phyloP scores from a whole-genome alignment of 2,113 vertebrate genomes.

The Rhabdomys dilectus region DNA sequence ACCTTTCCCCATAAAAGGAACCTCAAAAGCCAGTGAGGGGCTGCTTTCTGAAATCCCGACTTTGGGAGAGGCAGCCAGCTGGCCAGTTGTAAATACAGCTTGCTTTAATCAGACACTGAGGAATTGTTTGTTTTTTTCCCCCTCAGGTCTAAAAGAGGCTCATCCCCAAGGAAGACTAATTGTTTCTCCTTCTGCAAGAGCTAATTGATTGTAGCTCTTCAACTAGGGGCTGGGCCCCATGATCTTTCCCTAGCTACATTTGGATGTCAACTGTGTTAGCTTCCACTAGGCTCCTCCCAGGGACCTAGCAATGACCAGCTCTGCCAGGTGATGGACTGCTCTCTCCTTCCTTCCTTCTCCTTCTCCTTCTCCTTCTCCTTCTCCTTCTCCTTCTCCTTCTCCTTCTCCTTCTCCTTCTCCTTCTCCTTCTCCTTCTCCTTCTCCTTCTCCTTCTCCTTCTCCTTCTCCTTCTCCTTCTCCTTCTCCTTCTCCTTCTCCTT shows the following conservation, averaged over 20 bases:
- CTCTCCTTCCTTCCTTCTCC: too few relatives aligned
- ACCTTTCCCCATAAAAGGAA: not conserved
- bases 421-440: too few relatives aligned
- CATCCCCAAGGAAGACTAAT: not conserved
- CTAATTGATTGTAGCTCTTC: not conserved
- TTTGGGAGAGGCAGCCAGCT: not conserved
- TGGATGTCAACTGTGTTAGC: not conserved
- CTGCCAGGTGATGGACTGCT: too few relatives aligned
- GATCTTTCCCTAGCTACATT: not conserved
- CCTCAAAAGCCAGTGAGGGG: not conserved
- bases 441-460: too few relatives aligned
- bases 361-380: too few relatives aligned
- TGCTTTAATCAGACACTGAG: not conserved
- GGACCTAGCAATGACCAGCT: too few relatives aligned
- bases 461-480: too few relatives aligned
- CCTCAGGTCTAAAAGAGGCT: not conserved
- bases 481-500: too few relatives aligned
- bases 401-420: too few relatives aligned
- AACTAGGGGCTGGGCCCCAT: not conserved
- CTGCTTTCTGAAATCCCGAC: not conserved
- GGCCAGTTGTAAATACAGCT: not conserved
- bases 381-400: too few relatives aligned
- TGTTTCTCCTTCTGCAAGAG: not conserved
- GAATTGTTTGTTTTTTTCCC: not conserved
- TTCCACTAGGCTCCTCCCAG: too few relatives aligned